A percentile compares a stretch with the other conserved stretches of the same genome.
These are phyloP conservation scores for Apodemia mormo DNA, from an alignment of 2,888 invertebrate species.

Conservation along the genomic window DNA sequence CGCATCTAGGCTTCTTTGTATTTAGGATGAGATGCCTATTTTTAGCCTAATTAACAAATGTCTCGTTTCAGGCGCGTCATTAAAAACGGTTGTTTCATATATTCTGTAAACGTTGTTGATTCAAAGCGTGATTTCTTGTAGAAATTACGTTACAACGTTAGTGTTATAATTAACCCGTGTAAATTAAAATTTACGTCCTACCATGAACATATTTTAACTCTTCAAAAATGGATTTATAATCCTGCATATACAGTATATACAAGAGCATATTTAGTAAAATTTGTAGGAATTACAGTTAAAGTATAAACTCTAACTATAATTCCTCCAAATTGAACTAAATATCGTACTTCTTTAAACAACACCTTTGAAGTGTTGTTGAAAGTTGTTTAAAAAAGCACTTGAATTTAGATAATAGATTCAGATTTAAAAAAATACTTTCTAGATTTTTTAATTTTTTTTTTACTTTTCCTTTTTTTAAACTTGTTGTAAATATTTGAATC, in stretches of 20 bases:
- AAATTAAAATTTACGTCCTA: constrained; percentile 63
- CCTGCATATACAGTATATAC: constrained; percentile 50
- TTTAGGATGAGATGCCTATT: not conserved
- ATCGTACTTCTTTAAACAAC: no score
- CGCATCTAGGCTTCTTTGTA: not conserved
- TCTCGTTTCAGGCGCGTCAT: not conserved
- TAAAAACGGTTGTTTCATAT: constrained; percentile 3
- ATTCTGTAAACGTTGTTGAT: constrained; percentile 40
- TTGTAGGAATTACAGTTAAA: constrained; percentile 43
- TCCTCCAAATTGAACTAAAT: no score
- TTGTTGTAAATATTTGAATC: no score
- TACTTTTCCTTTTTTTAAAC: no score
- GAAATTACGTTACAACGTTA: constrained; percentile 60
- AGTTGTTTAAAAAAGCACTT: no score
- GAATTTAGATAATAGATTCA: no score
- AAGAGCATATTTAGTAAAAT: constrained; percentile 55
- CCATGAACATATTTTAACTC: constrained; percentile 65
- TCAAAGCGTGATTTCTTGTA: constrained; percentile 53
- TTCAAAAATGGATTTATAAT: constrained; percentile 68
- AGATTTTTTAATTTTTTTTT: no score
- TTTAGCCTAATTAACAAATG: not conserved
- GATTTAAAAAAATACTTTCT: no score
- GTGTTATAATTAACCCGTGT: constrained; percentile 67
- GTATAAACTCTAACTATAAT: no score
- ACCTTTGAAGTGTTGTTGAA: constrained; percentile 17